These are phyloP conservation scores for Muricea muricata DNA, from an alignment of 92 coral and sea anemone genomes.

Conservation along the genomic window DNA sequence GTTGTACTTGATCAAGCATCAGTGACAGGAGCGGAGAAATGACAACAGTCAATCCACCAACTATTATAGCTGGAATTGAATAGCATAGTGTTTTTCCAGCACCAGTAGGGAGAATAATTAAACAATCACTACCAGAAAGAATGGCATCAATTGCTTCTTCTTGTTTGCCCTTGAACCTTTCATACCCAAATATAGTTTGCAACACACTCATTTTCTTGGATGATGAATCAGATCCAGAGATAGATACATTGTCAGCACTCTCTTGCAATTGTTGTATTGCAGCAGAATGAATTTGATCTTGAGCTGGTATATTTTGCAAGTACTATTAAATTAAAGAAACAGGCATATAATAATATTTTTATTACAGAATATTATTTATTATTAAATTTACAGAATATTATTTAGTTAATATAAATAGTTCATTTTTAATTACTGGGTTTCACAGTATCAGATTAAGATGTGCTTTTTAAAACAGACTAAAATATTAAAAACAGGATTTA, in stretches of 20 bases:
- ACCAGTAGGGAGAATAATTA: slow-evolving; percentile 71
- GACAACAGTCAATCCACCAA: slow-evolving; percentile 54
- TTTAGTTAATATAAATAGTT: not conserved
- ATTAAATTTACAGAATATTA: not conserved
- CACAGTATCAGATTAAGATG: too few species aligned
- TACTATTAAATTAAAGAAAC: not conserved
- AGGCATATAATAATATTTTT: not conserved
- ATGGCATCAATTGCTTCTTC: slow-evolving; percentile 53
- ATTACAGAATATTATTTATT: not conserved
- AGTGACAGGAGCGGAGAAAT: slow-evolving; percentile 60
- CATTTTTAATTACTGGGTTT: not conserved
- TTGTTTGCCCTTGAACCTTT: slow-evolving; percentile 62
- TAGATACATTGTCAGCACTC: not conserved
- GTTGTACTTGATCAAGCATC: slow-evolving; percentile 61
- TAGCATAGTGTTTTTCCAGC: slow-evolving; percentile 71
- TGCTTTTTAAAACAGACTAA: too few species aligned
- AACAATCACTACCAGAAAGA: slow-evolving; percentile 28
- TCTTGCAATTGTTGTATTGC: not conserved
- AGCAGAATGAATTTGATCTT: not conserved
- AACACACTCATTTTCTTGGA: too few species aligned
- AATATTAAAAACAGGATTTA: too few species aligned
- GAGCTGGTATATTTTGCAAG: not conserved
- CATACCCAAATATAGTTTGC: too few species aligned
- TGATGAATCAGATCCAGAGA: not conserved
- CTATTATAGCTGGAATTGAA: slow-evolving; percentile 67